These are phyloP conservation scores for Epicampocera succincta DNA, from an alignment of 2,888 invertebrate genomes.

Conservation along the genomic window DNA sequence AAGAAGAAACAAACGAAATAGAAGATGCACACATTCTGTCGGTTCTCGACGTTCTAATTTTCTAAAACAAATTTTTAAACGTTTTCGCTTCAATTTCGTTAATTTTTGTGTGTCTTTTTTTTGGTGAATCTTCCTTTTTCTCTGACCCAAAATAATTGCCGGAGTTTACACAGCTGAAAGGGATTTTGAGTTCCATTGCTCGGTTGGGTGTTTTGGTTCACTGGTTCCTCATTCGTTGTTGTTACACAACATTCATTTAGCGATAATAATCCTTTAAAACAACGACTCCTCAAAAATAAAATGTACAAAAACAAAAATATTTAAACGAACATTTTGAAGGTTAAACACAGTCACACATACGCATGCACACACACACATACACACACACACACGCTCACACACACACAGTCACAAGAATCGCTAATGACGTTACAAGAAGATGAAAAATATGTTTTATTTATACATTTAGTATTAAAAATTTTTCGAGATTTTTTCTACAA, in stretches of 20 bases:
- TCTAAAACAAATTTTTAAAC: conserved; percentile 42
- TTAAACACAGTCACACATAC: background rate
- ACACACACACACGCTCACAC: too few species aligned
- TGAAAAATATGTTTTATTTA: conserved; percentile 64
- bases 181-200: conserved; percentile 44
- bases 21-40: background rate
- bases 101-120: conserved; percentile 34
- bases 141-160: background rate
- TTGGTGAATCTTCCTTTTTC: background rate
- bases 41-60: background rate
- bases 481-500: background rate
- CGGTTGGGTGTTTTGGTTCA: conserved; percentile 4
- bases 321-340: conserved; percentile 15
- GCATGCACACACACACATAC: too few species aligned
- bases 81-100: conserved; percentile 49
- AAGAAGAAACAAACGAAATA: background rate
- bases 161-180: conserved; percentile 35
- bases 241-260: conserved; percentile 55
- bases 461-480: conserved; percentile 57
- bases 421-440: conserved; percentile 38
- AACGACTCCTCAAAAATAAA: conserved; percentile 40
- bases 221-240: background rate
- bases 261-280: conserved; percentile 66
- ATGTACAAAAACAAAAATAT: background rate
- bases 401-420: background rate